These are phyloP conservation scores for Phalacrocorax pelagicus DNA, from an alignment of 2,113 vertebrate species.

Conservation along the genomic window DNA sequence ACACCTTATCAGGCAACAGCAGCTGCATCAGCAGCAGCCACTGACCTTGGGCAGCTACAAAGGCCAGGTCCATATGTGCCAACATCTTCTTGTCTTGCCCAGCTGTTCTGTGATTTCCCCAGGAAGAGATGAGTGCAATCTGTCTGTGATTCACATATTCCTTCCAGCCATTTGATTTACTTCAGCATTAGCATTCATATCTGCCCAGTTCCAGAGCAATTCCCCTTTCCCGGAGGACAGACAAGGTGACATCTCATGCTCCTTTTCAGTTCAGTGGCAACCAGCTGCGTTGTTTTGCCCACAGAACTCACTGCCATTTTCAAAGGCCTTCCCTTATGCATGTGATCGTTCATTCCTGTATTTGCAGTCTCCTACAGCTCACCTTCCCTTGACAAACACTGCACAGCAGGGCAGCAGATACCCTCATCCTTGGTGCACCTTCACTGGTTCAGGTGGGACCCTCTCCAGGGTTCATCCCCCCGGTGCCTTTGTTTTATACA, in stretches of 20 bases:
- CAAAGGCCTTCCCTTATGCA: neutral
- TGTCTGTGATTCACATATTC: neutral
- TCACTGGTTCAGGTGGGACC: neutral
- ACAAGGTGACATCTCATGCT: neutral
- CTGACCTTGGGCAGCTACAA: conserved; percentile 8
- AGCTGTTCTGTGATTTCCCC: neutral
- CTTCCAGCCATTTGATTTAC: neutral
- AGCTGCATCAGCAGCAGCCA: neutral
- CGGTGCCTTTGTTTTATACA: neutral
- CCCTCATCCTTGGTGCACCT: neutral
- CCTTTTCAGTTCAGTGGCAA: neutral
- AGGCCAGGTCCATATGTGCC: neutral
- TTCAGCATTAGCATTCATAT: neutral
- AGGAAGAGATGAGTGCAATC: neutral
- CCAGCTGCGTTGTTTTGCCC: neutral
- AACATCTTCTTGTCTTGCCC: neutral
- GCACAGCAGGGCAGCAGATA: neutral
- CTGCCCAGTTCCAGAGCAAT: neutral
- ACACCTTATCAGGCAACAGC: neutral
- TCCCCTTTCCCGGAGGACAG: neutral
- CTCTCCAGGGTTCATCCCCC: neutral
- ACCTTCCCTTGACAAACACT: neutral
- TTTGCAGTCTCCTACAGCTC: neutral
- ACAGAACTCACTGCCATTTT: neutral
- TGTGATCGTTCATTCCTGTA: neutral